These are phyloP conservation scores for Alitta virens DNA, from an alignment of 2,888 invertebrate genomes.

Conservation along the genomic window DNA sequence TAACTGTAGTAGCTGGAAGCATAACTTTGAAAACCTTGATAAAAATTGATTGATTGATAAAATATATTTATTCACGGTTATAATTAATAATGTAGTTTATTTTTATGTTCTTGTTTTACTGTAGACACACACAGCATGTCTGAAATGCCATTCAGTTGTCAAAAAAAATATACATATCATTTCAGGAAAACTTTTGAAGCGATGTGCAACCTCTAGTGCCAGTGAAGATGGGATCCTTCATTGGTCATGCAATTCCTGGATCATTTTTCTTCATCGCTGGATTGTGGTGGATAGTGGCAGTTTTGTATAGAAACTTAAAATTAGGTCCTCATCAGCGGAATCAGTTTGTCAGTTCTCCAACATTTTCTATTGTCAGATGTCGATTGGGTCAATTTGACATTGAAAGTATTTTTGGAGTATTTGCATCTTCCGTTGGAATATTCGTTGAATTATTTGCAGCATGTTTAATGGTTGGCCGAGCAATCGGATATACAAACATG, in stretches of 20 bases:
- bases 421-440: not conserved
- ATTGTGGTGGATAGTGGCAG: constrained; percentile 46
- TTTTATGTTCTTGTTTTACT: too few species aligned
- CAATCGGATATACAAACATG: constrained; percentile 50
- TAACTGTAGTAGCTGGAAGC: too few species aligned
- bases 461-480: not conserved
- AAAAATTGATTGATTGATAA: too few species aligned
- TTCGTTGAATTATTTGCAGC: not conserved
- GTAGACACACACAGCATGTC: too few species aligned
- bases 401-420: not conserved
- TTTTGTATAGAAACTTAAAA: constrained; percentile 41
- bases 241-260: constrained; percentile 59
- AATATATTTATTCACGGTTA: too few species aligned
- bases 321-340: constrained; percentile 28
- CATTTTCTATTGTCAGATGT: constrained; percentile 27
- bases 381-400: constrained; percentile 30
- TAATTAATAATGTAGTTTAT: too few species aligned
- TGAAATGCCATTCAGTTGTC: too few species aligned
- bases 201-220: too few species aligned
- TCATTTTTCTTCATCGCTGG: constrained; percentile 52
- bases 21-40: too few species aligned
- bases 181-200: too few species aligned
- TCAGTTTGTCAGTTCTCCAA: constrained; percentile 17
- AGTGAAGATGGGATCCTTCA: constrained; percentile 57
- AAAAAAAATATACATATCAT: too few species aligned